Conservation (phyloP, 30 jellyfish, hydroid and myxozoan species). For the Clytia hemisphaerica region DNA sequence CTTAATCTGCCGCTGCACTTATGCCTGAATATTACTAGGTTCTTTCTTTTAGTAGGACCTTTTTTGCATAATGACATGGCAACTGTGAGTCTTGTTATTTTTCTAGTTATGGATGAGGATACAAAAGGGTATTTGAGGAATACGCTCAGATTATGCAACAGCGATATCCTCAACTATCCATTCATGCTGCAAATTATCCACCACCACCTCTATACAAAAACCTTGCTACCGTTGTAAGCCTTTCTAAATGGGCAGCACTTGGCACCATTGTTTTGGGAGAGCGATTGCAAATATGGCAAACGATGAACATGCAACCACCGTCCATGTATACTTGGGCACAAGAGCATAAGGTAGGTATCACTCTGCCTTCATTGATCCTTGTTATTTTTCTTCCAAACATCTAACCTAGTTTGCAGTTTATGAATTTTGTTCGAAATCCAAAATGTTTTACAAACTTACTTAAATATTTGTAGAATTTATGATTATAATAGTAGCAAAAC, state of each 20-base stretch:
- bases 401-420: no score
- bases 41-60: slow-evolving; percentile 68
- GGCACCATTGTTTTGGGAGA: slow-evolving; percentile 62
- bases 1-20: no score
- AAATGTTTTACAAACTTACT: no score
- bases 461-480: no score
- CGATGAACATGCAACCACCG: slow-evolving; percentile 64
- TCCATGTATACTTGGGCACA: slow-evolving; percentile 85
- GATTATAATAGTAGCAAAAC: no score
- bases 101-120: slow-evolving; percentile 98
- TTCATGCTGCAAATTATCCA: slow-evolving; percentile 89
- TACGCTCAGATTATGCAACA: slow-evolving; percentile 79
- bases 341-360: slow-evolving; percentile 74
- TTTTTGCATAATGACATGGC: not conserved
- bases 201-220: slow-evolving; percentile 70
- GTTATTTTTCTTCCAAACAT: no score
- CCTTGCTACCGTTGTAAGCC: slow-evolving; percentile 56
- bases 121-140: slow-evolving; percentile 98
- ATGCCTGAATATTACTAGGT: slow-evolving; percentile 70
- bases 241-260: slow-evolving; percentile 58
- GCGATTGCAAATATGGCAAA: slow-evolving; percentile 49
- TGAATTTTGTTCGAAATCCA: no score
- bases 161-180: slow-evolving; percentile 98
- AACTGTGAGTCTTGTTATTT: not conserved
- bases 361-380: no score